Evolutionary conservation across 2,113 vertebrate genomes (phyloP).

Genomic region (Herpetotheres cachinnans): DNA sequence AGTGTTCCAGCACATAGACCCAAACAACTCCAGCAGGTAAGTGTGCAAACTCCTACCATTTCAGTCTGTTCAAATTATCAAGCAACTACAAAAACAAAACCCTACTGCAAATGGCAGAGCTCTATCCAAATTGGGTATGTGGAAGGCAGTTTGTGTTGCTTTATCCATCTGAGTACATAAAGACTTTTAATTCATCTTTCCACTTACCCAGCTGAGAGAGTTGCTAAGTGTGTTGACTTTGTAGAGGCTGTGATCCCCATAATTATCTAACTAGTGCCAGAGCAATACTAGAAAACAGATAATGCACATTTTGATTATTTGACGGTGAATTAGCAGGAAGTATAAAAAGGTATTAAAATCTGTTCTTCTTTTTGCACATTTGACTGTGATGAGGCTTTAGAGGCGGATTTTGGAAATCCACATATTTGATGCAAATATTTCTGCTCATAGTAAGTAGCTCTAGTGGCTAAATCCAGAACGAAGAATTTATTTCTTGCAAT

Average conservation of each 20-base stretch:
- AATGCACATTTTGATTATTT: not conserved
- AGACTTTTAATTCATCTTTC: not conserved
- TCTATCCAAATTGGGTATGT: not conserved
- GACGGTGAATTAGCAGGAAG: not conserved
- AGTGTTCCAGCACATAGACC: not conserved
- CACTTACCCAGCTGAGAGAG: not conserved
- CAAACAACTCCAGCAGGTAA: not conserved
- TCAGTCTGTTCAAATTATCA: not conserved
- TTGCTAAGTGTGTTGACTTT: not conserved
- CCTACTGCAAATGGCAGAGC: not conserved
- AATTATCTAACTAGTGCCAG: not conserved
- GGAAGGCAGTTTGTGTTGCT: not conserved
- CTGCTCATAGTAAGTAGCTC: not conserved
- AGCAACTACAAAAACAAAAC: not conserved
- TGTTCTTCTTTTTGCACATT: not conserved
- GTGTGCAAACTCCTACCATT: not conserved
- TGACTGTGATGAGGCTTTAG: not conserved
- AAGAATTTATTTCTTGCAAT: not conserved
- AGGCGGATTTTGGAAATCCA: not conserved
- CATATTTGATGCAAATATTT: not conserved
- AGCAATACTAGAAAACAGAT: not conserved
- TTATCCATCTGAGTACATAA: not conserved
- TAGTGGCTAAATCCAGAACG: not conserved
- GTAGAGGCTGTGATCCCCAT: not conserved
- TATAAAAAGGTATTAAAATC: not conserved